These are phyloP conservation scores for Myripristis murdjan DNA, from an alignment of 2,797 vertebrate species.

Conservation along the genomic window DNA sequence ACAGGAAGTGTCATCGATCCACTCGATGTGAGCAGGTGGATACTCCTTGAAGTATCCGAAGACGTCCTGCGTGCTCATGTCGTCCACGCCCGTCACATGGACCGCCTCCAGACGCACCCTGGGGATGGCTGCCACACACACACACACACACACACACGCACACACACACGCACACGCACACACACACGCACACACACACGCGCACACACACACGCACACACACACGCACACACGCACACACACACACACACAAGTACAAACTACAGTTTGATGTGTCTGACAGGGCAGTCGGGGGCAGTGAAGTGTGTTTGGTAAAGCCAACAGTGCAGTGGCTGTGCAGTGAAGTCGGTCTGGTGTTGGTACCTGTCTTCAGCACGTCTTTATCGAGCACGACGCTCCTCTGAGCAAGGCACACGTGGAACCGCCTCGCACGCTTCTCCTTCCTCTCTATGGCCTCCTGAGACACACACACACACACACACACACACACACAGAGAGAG, in stretches of 20 bases:
- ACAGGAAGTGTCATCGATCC: constrained; percentile 97
- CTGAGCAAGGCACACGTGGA: constrained; percentile 90
- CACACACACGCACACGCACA: too few relatives aligned
- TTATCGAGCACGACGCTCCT: constrained; percentile 91
- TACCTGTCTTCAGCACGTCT: constrained; percentile 95
- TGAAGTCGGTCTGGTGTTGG: neutral
- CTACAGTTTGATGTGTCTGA: too few relatives aligned
- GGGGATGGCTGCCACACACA: constrained; percentile 93
- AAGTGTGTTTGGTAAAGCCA: too few relatives aligned
- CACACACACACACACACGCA: too few relatives aligned
- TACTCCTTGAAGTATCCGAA: constrained; percentile 97
- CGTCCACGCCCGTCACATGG: constrained; percentile 93
- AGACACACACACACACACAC: constrained; percentile 19
- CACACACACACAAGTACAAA: too few relatives aligned
- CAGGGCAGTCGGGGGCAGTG: too few relatives aligned
- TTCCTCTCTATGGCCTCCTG: constrained; percentile 98
- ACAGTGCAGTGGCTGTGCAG: too few relatives aligned
- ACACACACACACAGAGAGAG: neutral
- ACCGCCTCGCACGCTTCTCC: constrained; percentile 95
- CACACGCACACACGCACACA: too few relatives aligned
- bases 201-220: too few relatives aligned
- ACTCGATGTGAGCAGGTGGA: constrained; percentile 97
- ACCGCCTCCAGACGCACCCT: constrained; percentile 93
- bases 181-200: too few relatives aligned
- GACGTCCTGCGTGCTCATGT: constrained; percentile 98